Base-by-base conservation (phyloP, 2,113 vertebrate species). In the Leptodactylus fuscus region DNA sequence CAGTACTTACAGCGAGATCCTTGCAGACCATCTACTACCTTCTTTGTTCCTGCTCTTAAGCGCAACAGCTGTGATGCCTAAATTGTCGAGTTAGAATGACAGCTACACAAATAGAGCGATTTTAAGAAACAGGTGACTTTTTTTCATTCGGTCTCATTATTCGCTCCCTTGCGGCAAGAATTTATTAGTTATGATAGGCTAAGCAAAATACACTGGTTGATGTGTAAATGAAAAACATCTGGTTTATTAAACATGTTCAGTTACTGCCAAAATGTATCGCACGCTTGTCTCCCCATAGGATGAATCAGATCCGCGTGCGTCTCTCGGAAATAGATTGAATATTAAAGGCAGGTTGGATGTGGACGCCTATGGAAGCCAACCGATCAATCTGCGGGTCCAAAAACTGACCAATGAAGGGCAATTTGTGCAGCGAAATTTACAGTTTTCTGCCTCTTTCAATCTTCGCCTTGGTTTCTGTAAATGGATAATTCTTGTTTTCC, bases 221-320 rank as follows among this genome's bases (percentile, higher is more conserved):
- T 58, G 36, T 80, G 77, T 44, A 80, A 62, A 80, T 80, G 58
- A 46, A 62, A 38, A 80, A 80, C 77, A 80, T 80, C 53, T 80
- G 77, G 12, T 80, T 80, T 60, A 62, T 60, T 80, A 80, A 44
- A 44, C 22, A 24, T 24, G 51, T 24, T 38, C 22, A 38, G 4
- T 27, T 44, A 20, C 77, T 62, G 55, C 53, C 77, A 80, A 80
- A 38, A 44, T 29, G 53, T 16, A 44, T 46, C 22, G 55, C 53
- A 62, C 15, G 20, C 13, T 16, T 49, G 9, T 44, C 34, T 38
- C n/a, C 53, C 77, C 34, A 36, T 6, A 34, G 75, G 16, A 51
- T 9, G 32, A 49, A 49, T 51, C 48, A 55, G 8, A 34, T 34
- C 7, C 11, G 2, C 55, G 55, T 51, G 10, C 49, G 36, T 53